A percentile compares a stretch with the other conserved stretches of the same genome.
These are phyloP conservation scores for Pempheris klunzingeri DNA, from an alignment of 2,797 vertebrate species.

Conservation along the genomic window DNA sequence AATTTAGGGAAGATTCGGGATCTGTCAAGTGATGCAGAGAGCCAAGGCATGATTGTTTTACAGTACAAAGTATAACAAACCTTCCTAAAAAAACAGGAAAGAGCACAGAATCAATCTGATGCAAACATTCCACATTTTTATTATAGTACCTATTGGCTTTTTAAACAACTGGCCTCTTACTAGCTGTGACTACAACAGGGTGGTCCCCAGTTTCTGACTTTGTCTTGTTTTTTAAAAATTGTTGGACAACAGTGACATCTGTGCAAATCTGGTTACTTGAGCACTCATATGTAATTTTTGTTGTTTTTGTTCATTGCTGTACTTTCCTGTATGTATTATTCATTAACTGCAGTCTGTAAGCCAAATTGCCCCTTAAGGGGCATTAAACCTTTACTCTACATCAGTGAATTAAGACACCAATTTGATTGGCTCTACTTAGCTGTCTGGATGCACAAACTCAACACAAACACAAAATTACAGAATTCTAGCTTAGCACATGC, in stretches of 20 bases:
- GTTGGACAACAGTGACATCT: background rate
- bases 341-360: background rate
- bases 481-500: conserved; percentile 7
- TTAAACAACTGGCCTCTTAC: background rate
- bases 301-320: conserved; percentile 2
- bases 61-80: background rate
- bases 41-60: background rate
- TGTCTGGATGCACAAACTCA: conserved; percentile 2
- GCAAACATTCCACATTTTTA: background rate
- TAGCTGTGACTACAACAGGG: background rate
- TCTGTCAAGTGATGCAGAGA: conserved; percentile 34
- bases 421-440: background rate
- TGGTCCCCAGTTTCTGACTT: background rate
- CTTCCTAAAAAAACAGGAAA: conserved; percentile 27
- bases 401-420: background rate
- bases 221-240: background rate
- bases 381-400: background rate
- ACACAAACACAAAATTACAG: background rate
- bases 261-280: background rate
- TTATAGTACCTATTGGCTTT: background rate
- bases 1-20: conserved; percentile 22
- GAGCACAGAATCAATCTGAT: background rate
- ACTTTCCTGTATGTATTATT: background rate
- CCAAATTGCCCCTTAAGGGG: background rate
- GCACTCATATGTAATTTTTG: background rate